A percentile compares a stretch with the other conserved stretches of the same genome.
Evolutionary conservation across 2,888 invertebrate species (phyloP).

Genomic region (Melanophora roralis): DNA sequence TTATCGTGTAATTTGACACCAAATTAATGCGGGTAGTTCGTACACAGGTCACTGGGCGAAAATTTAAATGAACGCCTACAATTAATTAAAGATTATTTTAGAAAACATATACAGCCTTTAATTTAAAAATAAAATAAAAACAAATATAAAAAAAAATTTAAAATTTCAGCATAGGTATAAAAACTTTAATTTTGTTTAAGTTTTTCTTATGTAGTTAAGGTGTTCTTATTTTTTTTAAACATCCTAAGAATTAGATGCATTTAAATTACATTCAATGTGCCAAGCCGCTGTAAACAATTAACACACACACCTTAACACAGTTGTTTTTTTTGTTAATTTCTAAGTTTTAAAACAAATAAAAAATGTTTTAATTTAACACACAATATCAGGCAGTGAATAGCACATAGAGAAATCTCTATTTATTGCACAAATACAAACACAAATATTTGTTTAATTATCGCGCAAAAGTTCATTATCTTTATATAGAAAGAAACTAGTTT

Average conservation of each 20-base stretch:
- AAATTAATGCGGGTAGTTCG: not conserved
- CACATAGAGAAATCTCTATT: slow-evolving; percentile 29
- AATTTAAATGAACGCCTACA: not conserved
- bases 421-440: too few relatives aligned
- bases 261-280: slow-evolving; percentile 3
- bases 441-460: slow-evolving; percentile 7
- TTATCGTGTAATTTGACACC: not conserved
- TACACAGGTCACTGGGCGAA: too few relatives aligned
- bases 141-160: too few relatives aligned
- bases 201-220: too few relatives aligned
- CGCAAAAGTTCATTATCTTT: slow-evolving; percentile 36
- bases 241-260: too few relatives aligned
- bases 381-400: not conserved
- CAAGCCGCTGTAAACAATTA: not conserved
- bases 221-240: too few relatives aligned
- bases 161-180: too few relatives aligned
- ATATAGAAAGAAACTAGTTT: not conserved
- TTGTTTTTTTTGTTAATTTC: too few relatives aligned
- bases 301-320: too few relatives aligned
- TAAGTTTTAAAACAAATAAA: not conserved
- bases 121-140: too few relatives aligned
- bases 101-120: too few relatives aligned
- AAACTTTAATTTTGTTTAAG: too few relatives aligned
- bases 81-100: not conserved
- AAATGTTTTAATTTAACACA: not conserved